Evolutionary conservation across 2,888 invertebrate genomes (phyloP).

Genomic region (Drosophila kokeensis): DNA sequence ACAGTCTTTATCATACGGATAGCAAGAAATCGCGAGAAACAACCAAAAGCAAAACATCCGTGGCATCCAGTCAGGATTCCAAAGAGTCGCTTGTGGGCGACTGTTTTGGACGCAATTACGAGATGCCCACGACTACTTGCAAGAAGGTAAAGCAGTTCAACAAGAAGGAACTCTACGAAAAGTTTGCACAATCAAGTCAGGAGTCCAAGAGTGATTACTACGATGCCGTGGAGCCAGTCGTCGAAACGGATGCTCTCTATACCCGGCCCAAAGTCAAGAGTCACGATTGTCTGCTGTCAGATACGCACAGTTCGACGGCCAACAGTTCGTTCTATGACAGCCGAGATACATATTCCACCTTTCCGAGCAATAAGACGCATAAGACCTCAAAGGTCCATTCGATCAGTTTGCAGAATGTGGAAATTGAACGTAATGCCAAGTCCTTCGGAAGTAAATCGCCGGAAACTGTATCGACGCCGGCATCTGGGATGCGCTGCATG

Average conservation of each 20-base stretch:
- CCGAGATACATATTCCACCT: slow-evolving; percentile 88
- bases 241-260: slow-evolving; percentile 60
- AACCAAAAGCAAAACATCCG: slow-evolving; percentile 88
- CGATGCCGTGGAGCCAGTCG: slow-evolving; percentile 86
- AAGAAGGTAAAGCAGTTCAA: slow-evolving; percentile 83
- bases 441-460: slow-evolving; percentile 83
- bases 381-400: slow-evolving; percentile 88
- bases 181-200: slow-evolving; percentile 87
- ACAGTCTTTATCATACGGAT: slow-evolving; percentile 88
- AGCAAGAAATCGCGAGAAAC: slow-evolving; percentile 89
- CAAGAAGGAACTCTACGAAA: slow-evolving; percentile 85
- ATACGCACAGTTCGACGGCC: slow-evolving; percentile 84
- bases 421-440: slow-evolving; percentile 87
- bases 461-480: slow-evolving; percentile 78
- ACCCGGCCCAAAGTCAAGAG: slow-evolving; percentile 86
- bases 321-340: slow-evolving; percentile 86
- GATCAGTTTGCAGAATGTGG: slow-evolving; percentile 90
- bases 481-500: slow-evolving; percentile 74
- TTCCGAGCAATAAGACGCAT: slow-evolving; percentile 87
- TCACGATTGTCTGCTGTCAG: slow-evolving; percentile 87
- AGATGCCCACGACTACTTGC: slow-evolving; percentile 85
- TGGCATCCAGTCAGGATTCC: slow-evolving; percentile 88
- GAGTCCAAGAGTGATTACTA: slow-evolving; percentile 90
- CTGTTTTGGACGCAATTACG: slow-evolving; percentile 85
- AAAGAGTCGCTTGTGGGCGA: slow-evolving; percentile 87